Base-by-base conservation (phyloP, 2,797 vertebrate genomes). In the Platalea minor region DNA sequence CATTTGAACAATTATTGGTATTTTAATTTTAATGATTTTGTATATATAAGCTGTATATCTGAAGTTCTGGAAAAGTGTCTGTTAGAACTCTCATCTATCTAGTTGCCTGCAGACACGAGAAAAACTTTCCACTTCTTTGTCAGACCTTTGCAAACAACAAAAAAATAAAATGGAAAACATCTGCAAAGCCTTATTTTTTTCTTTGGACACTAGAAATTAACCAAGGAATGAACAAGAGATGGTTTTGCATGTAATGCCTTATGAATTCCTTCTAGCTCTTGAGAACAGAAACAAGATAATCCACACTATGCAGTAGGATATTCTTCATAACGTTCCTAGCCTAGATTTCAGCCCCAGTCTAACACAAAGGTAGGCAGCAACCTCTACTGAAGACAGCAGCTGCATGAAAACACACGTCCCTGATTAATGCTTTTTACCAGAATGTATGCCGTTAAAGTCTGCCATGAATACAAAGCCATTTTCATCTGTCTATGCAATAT, bases 331-430 rank as follows among this genome's bases (percentile, higher is more conserved):
- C 5, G 7, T n/a, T 60, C 45, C 64, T 45, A 59, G 24, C 28
- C 77, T 57, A 35, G 16, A 53, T 43, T 53, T 67, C 46, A 57
- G n/a, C 8, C 35, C 54, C 59, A 83, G 13, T 33, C 26, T 61
- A 43, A 56, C 18, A 35, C 6, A 14, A 11, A 23, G 20, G 5
- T 9, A 54, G 33, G 15, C 37, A 73, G 35, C 48, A 70, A 21
- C 11, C 18, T 51, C 54, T 33, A 17, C 17, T 54, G 28, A 60
- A 75, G 25, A 29, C 1, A 77, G 24, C 33, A 77, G 39, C 41
- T 33, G 15, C 23, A 57, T 24, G 16, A 64, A 85, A 83, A 68
- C 3, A 18, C 6, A 2, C 0, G 0, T 11, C 17, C 24, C 61
- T 13, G 4, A 39, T 33, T 13, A 57, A 65, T 28, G 8, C 9